A percentile compares a stretch with the other conserved stretches of the same genome.
phyloP scores from a whole-genome alignment of 2,888 invertebrate species.

The Harpalus rubripes region DNA sequence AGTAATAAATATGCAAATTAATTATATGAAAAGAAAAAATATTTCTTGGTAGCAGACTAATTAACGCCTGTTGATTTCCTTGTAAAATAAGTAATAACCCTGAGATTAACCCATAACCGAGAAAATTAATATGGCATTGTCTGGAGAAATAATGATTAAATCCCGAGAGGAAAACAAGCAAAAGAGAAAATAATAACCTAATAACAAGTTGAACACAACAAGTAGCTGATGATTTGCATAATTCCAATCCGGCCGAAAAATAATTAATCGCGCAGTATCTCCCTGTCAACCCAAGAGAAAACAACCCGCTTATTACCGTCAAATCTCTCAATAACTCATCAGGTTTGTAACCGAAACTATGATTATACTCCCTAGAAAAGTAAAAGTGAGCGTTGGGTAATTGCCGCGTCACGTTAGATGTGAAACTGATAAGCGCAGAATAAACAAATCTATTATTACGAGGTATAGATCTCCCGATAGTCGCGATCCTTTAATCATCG shows the following conservation, averaged over 20 bases:
- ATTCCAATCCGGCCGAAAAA: constrained; percentile 39
- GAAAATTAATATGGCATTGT: constrained; percentile 54
- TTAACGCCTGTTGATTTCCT: constrained; percentile 17
- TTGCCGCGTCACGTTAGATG: constrained; percentile 51
- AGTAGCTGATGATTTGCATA: constrained; percentile 53
- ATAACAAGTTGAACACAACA: constrained; percentile 45
- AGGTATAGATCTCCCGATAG: constrained; percentile 37
- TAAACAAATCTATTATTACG: constrained; percentile 58
- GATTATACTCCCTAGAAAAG: constrained; percentile 46
- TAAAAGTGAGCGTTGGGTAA: constrained; percentile 55
- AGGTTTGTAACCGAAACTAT: constrained; percentile 57
- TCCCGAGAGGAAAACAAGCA: constrained; percentile 21
- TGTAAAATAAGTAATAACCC: constrained; percentile 30
- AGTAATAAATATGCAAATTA: constrained; percentile 15
- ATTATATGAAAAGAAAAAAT: not conserved
- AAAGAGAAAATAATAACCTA: constrained; percentile 50
- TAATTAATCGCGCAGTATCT: constrained; percentile 25
- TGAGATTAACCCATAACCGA: constrained; percentile 26
- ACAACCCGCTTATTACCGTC: constrained; percentile 46
- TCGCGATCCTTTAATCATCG: constrained; percentile 54
- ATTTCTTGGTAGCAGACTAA: not conserved
- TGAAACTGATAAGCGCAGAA: constrained; percentile 24
- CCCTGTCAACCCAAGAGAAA: constrained; percentile 25
- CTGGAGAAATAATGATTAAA: constrained; percentile 33
- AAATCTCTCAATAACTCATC: constrained; percentile 39